Evolutionary conservation across 1,140 invertebrate species (phyloP).

Genomic region (Apis cerana): DNA sequence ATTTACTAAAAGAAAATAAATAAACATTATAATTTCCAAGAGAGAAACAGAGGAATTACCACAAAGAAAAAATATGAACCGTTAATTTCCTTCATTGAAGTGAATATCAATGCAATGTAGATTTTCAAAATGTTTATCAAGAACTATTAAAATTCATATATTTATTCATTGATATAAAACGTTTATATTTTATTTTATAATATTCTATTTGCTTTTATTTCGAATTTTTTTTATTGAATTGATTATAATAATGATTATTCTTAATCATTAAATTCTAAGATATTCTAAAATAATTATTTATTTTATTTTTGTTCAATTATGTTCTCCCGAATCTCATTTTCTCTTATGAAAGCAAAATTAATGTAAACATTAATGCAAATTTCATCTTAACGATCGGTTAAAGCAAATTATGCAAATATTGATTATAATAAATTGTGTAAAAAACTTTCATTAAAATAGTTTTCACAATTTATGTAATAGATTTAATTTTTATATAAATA

Average conservation of each 20-base stretch:
- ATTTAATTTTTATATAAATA: neutral
- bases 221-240: neutral
- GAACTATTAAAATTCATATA: neutral
- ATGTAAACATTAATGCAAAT: neutral
- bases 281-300: neutral
- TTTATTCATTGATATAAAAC: neutral
- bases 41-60: neutral
- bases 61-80: neutral
- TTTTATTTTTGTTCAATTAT: neutral
- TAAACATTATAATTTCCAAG: neutral
- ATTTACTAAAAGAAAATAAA: neutral
- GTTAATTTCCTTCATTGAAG: neutral
- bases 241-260: neutral
- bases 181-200: neutral
- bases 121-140: neutral
- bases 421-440: too few species aligned
- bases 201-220: neutral
- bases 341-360: constrained; percentile 15
- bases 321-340: neutral
- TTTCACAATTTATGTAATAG: too few species aligned
- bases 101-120: neutral
- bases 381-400: neutral
- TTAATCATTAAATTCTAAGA: neutral
- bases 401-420: neutral
- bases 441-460: neutral